Evolutionary conservation across 1,140 invertebrate genomes (phyloP).

Genomic region (Drosophila willistoni): DNA sequence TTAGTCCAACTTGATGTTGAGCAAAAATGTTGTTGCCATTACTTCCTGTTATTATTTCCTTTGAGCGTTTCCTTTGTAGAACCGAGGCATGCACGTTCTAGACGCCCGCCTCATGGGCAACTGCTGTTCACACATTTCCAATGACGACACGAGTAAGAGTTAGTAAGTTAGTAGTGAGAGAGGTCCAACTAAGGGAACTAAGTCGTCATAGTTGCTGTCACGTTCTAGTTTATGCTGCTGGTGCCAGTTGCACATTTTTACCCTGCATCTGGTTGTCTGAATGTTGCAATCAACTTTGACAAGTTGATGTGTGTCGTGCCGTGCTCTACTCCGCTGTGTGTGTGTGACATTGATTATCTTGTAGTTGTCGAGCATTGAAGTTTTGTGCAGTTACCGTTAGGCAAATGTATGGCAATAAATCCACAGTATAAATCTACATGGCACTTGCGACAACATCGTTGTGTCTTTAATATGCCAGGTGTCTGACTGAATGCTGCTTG

Average conservation of each 20-base stretch:
- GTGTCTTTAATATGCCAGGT: constrained; percentile 45
- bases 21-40: constrained; percentile 68
- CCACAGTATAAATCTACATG: constrained; percentile 51
- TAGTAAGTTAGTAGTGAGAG: not conserved
- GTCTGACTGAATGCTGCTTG: constrained; percentile 17
- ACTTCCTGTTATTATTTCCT: constrained; percentile 79
- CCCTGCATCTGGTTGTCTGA: constrained; percentile 25
- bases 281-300: constrained; percentile 74
- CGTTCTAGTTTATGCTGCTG: constrained; percentile 36
- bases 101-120: constrained; percentile 2
- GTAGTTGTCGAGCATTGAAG: constrained; percentile 38
- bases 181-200: not conserved
- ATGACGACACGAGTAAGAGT: not conserved
- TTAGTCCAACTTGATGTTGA: constrained; percentile 55
- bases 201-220: constrained; percentile 41
- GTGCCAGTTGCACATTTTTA: constrained; percentile 53
- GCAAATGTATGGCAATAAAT: constrained; percentile 60
- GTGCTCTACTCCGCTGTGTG: constrained; percentile 21
- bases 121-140: constrained; percentile 19
- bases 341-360: constrained; percentile 72
- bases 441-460: constrained; percentile 33
- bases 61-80: constrained; percentile 60
- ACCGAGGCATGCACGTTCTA: constrained; percentile 61
- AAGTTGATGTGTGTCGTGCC: constrained; percentile 36
- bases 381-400: constrained; percentile 34